Evolutionary conservation across 2,888 invertebrate genomes (phyloP).

Genomic region (Maniola hyperantus): DNA sequence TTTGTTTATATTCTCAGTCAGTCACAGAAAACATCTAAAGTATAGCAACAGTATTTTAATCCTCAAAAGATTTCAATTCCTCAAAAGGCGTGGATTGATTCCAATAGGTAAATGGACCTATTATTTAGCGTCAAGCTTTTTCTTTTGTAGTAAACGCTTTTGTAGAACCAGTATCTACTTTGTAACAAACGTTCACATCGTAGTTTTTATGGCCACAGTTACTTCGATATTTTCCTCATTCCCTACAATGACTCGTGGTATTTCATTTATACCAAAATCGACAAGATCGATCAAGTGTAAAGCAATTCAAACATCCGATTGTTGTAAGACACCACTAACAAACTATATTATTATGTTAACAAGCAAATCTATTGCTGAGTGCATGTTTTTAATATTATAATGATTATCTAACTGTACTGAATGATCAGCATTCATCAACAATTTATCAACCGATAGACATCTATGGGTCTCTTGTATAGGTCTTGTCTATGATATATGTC

Average conservation of each 20-base stretch:
- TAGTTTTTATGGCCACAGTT: conserved; percentile 30
- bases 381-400: not conserved
- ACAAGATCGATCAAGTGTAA: conserved; percentile 21
- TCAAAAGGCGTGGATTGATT: not conserved
- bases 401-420: not conserved
- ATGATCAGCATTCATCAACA: too few relatives aligned
- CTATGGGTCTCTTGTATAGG: too few relatives aligned
- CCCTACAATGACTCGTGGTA: conserved; percentile 27
- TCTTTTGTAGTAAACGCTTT: not conserved
- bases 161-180: not conserved
- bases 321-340: not conserved
- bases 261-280: conserved; percentile 28
- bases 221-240: conserved; percentile 28
- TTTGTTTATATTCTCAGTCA: too few relatives aligned
- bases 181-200: conserved; percentile 6
- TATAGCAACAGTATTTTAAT: too few relatives aligned
- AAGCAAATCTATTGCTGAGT: not conserved
- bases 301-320: conserved; percentile 16
- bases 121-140: not conserved
- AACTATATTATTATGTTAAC: not conserved
- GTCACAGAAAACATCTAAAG: too few relatives aligned
- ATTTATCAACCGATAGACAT: too few relatives aligned
- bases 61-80: not conserved
- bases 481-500: too few relatives aligned
- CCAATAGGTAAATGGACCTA: not conserved